Evolutionary conservation across 37 sponge, comb jelly and placozoan genomes (phyloP), one percentile per base, ranked within the genome.

Genomic region (Ianthella basta): DNA sequence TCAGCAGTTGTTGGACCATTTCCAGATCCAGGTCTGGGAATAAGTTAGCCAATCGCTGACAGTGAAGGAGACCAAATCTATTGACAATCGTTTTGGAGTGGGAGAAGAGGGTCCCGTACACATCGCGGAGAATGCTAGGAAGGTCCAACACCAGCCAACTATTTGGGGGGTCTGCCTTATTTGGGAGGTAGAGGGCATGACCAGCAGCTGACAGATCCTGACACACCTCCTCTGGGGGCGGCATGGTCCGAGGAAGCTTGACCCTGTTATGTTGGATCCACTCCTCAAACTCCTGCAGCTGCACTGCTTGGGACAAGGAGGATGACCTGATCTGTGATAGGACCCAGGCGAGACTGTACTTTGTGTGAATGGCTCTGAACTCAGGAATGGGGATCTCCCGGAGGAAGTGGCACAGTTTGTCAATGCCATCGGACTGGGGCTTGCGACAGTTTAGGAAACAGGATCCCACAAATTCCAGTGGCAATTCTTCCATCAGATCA

Each of bases 71-170:
- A n/a, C n/a, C n/a, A n/a, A n/a, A n/a, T n/a, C n/a, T n/a, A n/a
- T n/a, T n/a, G n/a, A n/a, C n/a, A n/a, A n/a, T n/a, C n/a, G n/a
- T n/a, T n/a, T n/a, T n/a, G n/a, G n/a, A n/a, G n/a, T n/a, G n/a
- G n/a, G n/a, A n/a, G n/a, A 72, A 72, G 12, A 72, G 40, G 36
- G 73, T 72, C 40, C 73, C 73, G 19, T 72, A 72, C 40, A 72
- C 73, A 20, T 37, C 40, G 73, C 36, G 73, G 36, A 72, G 73
- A 19, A 72, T 72, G 40, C 20, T 20, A 37, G 37, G 40, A 32
- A 72, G 73, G 37, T 72, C 40, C 40, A 72, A 19, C 20, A 72
- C 19, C 10, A 72, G 73, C 73, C 73, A 72, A 72, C 73, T 40
- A 8, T 72, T 72, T 23, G 40, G 20, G 13, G 39, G 39, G 6